Conservation (phyloP, 2,797 vertebrate genomes). For the Sparus aurata region DNA sequence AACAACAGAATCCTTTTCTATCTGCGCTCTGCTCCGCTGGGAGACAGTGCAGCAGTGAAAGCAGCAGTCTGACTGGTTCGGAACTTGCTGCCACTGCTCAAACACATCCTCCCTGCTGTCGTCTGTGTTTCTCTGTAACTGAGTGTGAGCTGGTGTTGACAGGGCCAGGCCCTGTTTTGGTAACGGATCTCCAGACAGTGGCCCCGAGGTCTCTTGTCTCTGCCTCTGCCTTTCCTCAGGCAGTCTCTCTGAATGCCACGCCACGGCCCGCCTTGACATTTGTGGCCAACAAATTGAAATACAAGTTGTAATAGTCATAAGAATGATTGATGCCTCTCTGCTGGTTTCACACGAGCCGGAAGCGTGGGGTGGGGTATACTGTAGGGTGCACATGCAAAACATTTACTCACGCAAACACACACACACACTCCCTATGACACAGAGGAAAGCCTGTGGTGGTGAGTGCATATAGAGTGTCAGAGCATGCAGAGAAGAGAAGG, state of each 20-base stretch:
- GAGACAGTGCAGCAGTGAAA: slow-evolving; percentile 38
- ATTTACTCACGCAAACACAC: slow-evolving; percentile 62
- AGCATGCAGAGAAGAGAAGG: slow-evolving; percentile 55
- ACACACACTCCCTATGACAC: slow-evolving; percentile 39
- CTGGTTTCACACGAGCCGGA: slow-evolving; percentile 59
- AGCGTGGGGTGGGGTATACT: neutral
- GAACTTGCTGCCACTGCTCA: slow-evolving; percentile 31
- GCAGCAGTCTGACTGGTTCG: slow-evolving; percentile 1
- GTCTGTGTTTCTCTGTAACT: slow-evolving; percentile 59
- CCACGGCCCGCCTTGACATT: slow-evolving; percentile 65
- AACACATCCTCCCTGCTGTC: slow-evolving; percentile 37
- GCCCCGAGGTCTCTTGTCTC: slow-evolving; percentile 71
- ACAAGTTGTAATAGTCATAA: slow-evolving; percentile 66
- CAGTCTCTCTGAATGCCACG: slow-evolving; percentile 59
- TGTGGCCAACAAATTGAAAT: slow-evolving; percentile 69
- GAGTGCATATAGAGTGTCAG: slow-evolving; percentile 68
- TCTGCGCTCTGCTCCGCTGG: slow-evolving; percentile 29
- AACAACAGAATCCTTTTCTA: neutral
- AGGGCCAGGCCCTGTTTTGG: slow-evolving; percentile 64
- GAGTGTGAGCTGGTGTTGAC: slow-evolving; percentile 78
- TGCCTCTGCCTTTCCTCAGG: slow-evolving; percentile 59
- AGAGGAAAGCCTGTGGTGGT: slow-evolving; percentile 49
- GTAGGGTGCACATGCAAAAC: slow-evolving; percentile 54
- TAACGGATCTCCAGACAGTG: slow-evolving; percentile 72
- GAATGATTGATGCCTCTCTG: slow-evolving; percentile 80